These are phyloP conservation scores for Alfaro cultratus DNA, from an alignment of 2,797 vertebrate genomes.

Conservation along the genomic window DNA sequence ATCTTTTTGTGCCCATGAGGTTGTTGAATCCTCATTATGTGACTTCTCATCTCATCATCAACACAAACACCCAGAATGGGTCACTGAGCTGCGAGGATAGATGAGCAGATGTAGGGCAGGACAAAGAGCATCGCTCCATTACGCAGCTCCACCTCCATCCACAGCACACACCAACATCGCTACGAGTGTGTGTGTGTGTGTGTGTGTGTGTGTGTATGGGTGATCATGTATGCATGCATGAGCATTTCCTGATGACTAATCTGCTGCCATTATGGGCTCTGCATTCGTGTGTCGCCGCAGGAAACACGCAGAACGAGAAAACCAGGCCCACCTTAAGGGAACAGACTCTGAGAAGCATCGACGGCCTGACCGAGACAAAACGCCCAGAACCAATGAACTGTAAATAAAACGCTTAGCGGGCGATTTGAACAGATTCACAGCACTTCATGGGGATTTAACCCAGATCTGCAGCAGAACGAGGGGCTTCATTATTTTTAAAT, in stretches of 20 bases:
- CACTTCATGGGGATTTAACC: conserved; percentile 3
- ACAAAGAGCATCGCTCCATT: conserved; percentile 50
- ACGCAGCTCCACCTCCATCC: conserved; percentile 50
- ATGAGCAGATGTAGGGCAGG: conserved; percentile 67
- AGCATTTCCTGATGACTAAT: conserved; percentile 60
- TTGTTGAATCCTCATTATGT: background rate
- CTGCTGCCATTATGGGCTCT: conserved; percentile 16
- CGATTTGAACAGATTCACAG: conserved; percentile 2
- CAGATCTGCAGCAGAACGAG: background rate
- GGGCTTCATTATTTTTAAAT: background rate
- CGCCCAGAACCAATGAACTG: conserved; percentile 8
- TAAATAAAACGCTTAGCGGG: conserved; percentile 14
- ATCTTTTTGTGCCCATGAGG: background rate
- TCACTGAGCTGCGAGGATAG: conserved; percentile 47
- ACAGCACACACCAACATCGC: conserved; percentile 21
- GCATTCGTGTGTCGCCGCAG: conserved; percentile 17
- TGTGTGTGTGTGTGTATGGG: conserved; percentile 31
- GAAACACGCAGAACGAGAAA: conserved; percentile 5
- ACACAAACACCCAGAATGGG: conserved; percentile 6
- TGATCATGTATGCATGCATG: conserved; percentile 49
- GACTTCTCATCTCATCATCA: conserved; percentile 3
- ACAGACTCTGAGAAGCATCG: background rate
- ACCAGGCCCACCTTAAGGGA: conserved; percentile 23
- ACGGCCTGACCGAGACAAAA: background rate
- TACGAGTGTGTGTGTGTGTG: conserved; percentile 18